Conservation (phyloP, 1,140 invertebrate species). For the Nephotettix cincticeps region DNA sequence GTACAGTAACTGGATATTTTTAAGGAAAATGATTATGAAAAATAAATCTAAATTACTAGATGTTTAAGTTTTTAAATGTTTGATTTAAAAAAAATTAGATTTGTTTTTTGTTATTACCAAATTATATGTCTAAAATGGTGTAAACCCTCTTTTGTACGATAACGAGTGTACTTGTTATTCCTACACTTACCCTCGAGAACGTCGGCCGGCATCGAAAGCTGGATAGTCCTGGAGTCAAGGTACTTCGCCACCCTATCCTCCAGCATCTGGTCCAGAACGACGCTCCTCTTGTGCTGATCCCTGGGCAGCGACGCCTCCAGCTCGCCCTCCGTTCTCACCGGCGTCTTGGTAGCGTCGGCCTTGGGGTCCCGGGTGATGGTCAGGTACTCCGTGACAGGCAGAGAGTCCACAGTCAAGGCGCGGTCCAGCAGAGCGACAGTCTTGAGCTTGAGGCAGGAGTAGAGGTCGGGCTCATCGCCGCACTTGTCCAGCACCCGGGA, state of each 20-base stretch:
- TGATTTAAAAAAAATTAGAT: too few relatives aligned
- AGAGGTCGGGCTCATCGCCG: slow-evolving; percentile 55
- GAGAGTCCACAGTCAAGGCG: slow-evolving; percentile 54
- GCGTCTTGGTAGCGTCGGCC: slow-evolving; percentile 43
- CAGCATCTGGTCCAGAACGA: slow-evolving; percentile 69
- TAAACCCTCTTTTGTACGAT: too few relatives aligned
- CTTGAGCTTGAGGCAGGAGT: slow-evolving; percentile 74
- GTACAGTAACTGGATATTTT: too few relatives aligned
- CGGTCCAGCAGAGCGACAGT: slow-evolving; percentile 69
- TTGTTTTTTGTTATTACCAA: too few relatives aligned
- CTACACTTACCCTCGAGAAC: slow-evolving; percentile 22
- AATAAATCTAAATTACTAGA: too few relatives aligned
- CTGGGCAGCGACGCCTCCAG: slow-evolving; percentile 69
- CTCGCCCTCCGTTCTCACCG: slow-evolving; percentile 52
- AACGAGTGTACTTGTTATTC: too few relatives aligned
- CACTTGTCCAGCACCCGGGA: slow-evolving; percentile 72
- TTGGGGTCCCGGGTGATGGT: slow-evolving; percentile 60
- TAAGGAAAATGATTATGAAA: too few relatives aligned
- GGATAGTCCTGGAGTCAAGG: slow-evolving; percentile 73
- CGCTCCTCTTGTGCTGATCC: slow-evolving; percentile 65
- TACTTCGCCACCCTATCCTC: slow-evolving; percentile 70
- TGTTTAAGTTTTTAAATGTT: too few relatives aligned
- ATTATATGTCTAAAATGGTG: too few relatives aligned
- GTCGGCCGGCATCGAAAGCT: slow-evolving; percentile 48
- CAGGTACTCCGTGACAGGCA: slow-evolving; percentile 66